These are phyloP conservation scores for Cygnus buccinator DNA, from an alignment of 2,113 vertebrate species.

Conservation along the genomic window DNA sequence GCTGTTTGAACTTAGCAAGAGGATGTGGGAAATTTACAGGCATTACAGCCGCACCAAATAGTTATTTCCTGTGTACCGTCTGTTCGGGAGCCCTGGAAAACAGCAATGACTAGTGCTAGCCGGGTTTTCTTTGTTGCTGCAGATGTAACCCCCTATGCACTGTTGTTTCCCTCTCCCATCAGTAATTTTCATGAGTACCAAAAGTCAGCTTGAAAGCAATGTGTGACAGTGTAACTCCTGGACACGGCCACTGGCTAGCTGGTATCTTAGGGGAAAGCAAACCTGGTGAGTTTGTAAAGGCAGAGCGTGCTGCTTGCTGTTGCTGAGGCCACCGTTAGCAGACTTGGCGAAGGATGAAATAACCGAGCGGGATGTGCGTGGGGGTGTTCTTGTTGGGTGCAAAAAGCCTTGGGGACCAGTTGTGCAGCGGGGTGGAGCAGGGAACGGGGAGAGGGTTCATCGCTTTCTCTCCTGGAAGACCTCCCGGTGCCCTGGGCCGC, in stretches of 20 bases:
- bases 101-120: too few relatives aligned
- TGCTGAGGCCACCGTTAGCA: neutral
- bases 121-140: neutral
- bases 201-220: neutral
- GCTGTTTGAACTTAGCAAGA: neutral
- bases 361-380: accelerated
- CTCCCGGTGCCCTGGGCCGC: too few relatives aligned
- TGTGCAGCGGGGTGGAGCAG: neutral
- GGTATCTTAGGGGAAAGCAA: neutral
- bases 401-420: too few relatives aligned
- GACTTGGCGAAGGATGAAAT: accelerated
- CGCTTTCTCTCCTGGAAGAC: accelerated
- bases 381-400: neutral
- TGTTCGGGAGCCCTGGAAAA: neutral
- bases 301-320: neutral
- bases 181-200: neutral
- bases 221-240: too few relatives aligned
- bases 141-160: too few relatives aligned
- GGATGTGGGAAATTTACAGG: neutral
- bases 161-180: neutral
- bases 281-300: accelerated
- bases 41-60: accelerated
- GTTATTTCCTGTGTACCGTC: neutral
- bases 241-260: neutral
- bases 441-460: too few relatives aligned